Evolutionary conservation across 1,140 invertebrate genomes (phyloP), one percentile per base, ranked within the genome.

Genomic region (Zaprionus ornatus): DNA sequence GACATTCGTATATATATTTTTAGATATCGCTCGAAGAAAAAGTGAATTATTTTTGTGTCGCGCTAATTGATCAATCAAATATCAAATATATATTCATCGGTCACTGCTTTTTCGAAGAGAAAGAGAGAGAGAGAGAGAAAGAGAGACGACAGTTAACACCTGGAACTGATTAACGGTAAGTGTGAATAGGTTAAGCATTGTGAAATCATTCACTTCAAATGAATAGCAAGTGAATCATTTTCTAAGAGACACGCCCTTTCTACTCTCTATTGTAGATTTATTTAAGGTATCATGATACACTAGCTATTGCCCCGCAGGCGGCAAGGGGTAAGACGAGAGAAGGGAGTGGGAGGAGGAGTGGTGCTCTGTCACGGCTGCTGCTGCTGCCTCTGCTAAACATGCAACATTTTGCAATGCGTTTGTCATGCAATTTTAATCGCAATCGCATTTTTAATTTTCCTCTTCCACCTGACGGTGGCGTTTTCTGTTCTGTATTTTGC

Each of bases 401-500:
- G 69, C 70, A 84, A 86, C 74, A 84, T 88, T 87, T 81, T 87
- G 70, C 74, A 77, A 76, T 82, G 84, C 85, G 85, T 87, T 84
- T 90, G 85, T 87, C 84, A 90, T 90, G 84, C 84, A 90, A 84
- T 88, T 88, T 88, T 90, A 90, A 88, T 90, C 81, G 84, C 81
- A 88, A 88, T 88, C 84, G 85, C 84, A 88, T 88, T 88, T 88
- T 88, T 88, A 88, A 88, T 88, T 88, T 88, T 88, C 84, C 84
- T 90, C 69, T 88, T 84, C 85, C 79, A 88, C 85, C 84, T 88
- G 85, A 82, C 81, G 75, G 62, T 65, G 40, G 10, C 68, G 50
- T 57, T 54, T 76, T 64, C 42, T 60, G 37, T 59, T 65, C 60
- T 23, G 63, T 25, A 37, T 50, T 19, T 29, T 35, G 42, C 50